Base-by-base conservation (phyloP, 2,113 vertebrate species). In the Calonectris borealis region DNA sequence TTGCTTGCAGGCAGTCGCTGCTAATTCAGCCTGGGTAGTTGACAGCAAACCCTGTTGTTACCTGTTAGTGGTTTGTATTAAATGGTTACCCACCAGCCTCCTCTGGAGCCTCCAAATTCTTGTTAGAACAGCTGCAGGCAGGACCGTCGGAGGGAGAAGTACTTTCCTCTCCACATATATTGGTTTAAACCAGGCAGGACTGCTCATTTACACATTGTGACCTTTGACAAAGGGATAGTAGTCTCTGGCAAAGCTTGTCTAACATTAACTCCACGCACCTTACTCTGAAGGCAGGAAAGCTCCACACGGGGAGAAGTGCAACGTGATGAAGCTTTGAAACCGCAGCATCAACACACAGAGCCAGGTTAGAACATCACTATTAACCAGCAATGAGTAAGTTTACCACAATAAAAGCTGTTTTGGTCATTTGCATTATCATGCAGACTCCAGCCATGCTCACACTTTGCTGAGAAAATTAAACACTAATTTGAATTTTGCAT, bases 331-430 rank as follows among this genome's bases (percentile, higher is more conserved):
- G 55, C 29, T 86, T 14, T 76, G 42, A 42, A 89, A 64, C 11
- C 0, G 0, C 48, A 62, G 42, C 64, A 60, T 8, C 0, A 0
- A 19, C 36, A n/a, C 16, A 31, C 18, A 52, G 8, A 70, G 64
- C 51, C 65, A n/a, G 40, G 60, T 54, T 14, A 52, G 14, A 52
- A 25, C 0, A 1, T 24, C 36, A 5, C 10, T n/a, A 1, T 21
- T 27, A 52, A 29, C 4, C 57, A 87, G 16, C 34, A 65, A 0
- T 11, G 42, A 86, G 31, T 34, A 34, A 32, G 2, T 3, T 78
- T 5, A 36, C 46, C 46, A 71, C 46, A 34, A 6, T 5, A 58
- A 86, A 90, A 65, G 5, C 32, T 13, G 10, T 2, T 55, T 44
- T 3, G 34, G 26, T 24, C 18, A 44, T 31, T 25, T 27, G 27